Base-by-base conservation (phyloP, 2,888 invertebrate species). In the Dastarcus helophoroides region DNA sequence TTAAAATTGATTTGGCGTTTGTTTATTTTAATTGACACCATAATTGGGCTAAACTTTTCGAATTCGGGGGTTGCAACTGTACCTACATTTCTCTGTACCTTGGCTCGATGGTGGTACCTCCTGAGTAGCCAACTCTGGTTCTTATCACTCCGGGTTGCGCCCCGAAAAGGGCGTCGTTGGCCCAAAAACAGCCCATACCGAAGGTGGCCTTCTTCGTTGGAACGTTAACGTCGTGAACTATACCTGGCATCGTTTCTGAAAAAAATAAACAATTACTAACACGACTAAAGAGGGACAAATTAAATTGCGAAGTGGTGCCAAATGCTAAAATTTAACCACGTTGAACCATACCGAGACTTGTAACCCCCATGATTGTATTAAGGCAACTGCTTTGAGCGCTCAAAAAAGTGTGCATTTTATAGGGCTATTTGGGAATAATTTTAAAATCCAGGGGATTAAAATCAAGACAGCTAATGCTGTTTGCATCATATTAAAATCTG, bases 151-250 rank as follows among this genome's bases (percentile, higher is more conserved):
- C 83, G 12, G 54, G 60, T 29, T 72, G 73, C 8, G 72, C 77
- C 2, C 90, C 88, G 56, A 81, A 90, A 31, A 85, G 64, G 2
- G 82, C 79, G 56, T 90, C 90, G 31, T 83, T 82, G 15, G 84
- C 84, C 91, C 91, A 91, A 63, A 91, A 91, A 59, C 90, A 91
- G 8, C 86, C 86, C 89, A 90, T 88, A 7, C 86, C 89, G 58
- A 90, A 89, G 0, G 88, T 86, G 3, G 88, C 90, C 48, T 76
- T 78, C 54, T 76, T 71, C 28, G 71, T 71, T 1, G 73, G 69
- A 16, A 66, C 64, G 47, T 71, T 70, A 39, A 75, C 67, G 61
- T 79, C 70, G 50, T 80, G 78, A 10, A 75, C 63, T 25, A 77
- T 64, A 22, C 67, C 48, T 6, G 59, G 53, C 61, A 61, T 62